Percentiles rank a stretch among this genome's conserved stretches.
phyloP scores from a whole-genome alignment of 2,888 invertebrate genomes.

The Phytoseiulus persimilis region DNA sequence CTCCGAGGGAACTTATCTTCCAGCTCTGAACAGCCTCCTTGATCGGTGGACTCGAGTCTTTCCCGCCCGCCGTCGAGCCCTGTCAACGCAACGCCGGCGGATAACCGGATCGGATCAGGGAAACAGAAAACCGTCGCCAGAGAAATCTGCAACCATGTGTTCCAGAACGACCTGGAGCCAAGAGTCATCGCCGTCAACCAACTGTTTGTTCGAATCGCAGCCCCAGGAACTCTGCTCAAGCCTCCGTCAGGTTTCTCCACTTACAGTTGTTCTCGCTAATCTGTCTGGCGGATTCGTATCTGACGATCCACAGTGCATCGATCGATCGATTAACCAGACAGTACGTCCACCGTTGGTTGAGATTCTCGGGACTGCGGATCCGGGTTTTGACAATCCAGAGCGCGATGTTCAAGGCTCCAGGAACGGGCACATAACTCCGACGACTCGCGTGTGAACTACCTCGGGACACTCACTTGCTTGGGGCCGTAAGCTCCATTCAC shows the following conservation, averaged over 20 bases:
- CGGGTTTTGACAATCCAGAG: background rate
- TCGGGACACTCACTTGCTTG: background rate
- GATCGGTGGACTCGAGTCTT: too few relatives aligned
- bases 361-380: too few relatives aligned
- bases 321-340: too few relatives aligned
- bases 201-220: background rate
- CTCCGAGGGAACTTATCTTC: too few relatives aligned
- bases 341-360: too few relatives aligned
- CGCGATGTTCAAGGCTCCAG: background rate
- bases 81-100: background rate
- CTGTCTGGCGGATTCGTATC: background rate
- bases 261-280: background rate
- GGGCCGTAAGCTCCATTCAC: background rate
- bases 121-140: background rate
- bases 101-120: background rate
- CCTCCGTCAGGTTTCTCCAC: background rate
- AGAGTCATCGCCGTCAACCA: background rate
- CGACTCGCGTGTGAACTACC: background rate
- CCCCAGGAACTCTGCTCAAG: background rate
- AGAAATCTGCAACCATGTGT: background rate
- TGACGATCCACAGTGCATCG: background rate
- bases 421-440: background rate
- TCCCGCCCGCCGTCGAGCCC: background rate
- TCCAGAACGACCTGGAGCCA: background rate
- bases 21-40: too few relatives aligned